phyloP scores from a whole-genome alignment of 2,113 vertebrate genomes.

The Phodopus roborovskii region DNA sequence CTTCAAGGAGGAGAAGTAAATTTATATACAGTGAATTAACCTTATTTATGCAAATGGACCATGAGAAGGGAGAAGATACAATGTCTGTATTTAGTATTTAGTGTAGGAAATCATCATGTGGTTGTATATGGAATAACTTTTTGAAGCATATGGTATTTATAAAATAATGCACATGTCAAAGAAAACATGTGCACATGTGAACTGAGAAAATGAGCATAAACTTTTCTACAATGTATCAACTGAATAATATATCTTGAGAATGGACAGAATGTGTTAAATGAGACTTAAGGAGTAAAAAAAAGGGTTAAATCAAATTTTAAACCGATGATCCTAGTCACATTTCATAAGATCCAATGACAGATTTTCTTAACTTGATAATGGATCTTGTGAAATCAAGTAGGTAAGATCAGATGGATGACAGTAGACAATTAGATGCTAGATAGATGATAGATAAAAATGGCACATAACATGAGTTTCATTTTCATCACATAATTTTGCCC shows the following conservation, averaged over 20 bases:
- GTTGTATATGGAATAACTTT: constrained; percentile 16
- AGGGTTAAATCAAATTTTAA: background rate
- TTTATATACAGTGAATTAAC: background rate
- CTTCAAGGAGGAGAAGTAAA: background rate
- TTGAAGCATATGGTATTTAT: background rate
- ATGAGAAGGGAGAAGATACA: background rate
- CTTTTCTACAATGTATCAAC: background rate
- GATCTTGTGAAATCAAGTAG: background rate
- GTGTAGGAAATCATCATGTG: background rate
- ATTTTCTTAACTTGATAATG: background rate
- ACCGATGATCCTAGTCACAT: background rate
- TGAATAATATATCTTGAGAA: background rate
- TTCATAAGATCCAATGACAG: background rate
- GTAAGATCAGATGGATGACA: background rate
- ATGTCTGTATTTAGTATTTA: background rate
- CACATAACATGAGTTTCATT: background rate
- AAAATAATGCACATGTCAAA: background rate
- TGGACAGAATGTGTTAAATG: background rate
- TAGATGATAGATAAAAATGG: background rate
- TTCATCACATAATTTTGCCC: background rate
- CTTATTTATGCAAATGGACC: background rate
- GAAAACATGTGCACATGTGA: too few relatives aligned
- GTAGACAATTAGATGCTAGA: background rate
- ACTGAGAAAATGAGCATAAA: constrained; percentile 5
- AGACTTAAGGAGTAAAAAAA: background rate